phyloP scores from a whole-genome alignment of 1,140 invertebrate species.

The Panulirus ornatus region DNA sequence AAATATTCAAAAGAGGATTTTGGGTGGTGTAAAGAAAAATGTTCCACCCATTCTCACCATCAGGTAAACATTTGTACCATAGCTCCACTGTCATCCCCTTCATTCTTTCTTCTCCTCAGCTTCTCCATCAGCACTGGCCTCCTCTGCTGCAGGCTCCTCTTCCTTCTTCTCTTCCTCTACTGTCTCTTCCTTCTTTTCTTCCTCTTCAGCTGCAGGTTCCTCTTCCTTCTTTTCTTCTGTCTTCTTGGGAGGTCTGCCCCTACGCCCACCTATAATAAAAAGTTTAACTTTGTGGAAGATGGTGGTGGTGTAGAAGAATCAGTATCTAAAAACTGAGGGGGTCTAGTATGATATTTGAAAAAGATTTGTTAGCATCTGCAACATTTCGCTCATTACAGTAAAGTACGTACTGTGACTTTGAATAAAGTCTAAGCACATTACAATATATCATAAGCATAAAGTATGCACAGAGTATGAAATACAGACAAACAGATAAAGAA shows the following conservation, averaged over 20 bases:
- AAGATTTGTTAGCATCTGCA: too few relatives aligned
- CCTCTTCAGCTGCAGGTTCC: constrained; percentile 38
- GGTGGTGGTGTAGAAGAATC: background rate
- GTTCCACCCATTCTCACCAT: constrained; percentile 33
- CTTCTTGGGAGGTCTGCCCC: constrained; percentile 62
- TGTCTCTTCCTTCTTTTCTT: constrained; percentile 27
- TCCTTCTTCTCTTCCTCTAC: constrained; percentile 30
- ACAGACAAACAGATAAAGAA: too few relatives aligned
- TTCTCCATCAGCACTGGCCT: constrained; percentile 11
- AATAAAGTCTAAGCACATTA: too few relatives aligned
- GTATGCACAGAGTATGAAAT: too few relatives aligned
- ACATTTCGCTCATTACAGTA: too few relatives aligned
- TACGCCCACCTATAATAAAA: constrained; percentile 36
- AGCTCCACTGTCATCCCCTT: constrained; percentile 37
- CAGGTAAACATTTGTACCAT: constrained; percentile 70
- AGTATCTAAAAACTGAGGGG: too few relatives aligned
- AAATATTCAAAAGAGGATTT: background rate
- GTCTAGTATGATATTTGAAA: background rate
- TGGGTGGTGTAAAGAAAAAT: background rate
- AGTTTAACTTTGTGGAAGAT: background rate
- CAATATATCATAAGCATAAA: too few relatives aligned
- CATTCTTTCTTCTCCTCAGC: constrained; percentile 52
- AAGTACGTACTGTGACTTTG: too few relatives aligned
- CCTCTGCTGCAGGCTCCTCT: constrained; percentile 1
- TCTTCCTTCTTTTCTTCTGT: constrained; percentile 51